Conservation (phyloP, 1,140 invertebrate species). For the Trachymyrmex septentrionalis region DNA sequence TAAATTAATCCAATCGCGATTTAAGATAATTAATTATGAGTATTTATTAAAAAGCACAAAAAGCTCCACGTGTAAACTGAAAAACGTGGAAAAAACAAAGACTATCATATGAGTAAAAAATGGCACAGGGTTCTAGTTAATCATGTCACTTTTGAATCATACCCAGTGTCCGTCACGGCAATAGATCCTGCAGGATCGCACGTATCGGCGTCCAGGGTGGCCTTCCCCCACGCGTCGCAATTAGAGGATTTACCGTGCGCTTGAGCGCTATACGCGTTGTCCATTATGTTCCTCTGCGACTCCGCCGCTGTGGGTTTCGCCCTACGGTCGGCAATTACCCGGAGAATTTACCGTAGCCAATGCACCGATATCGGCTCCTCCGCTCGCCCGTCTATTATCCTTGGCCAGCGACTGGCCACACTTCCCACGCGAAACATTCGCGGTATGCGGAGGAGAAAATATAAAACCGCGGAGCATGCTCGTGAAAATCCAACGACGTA, state of each 20-base stretch:
- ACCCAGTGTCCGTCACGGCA: neutral
- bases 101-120: too few species aligned
- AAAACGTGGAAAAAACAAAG: too few species aligned
- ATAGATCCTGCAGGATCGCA: neutral
- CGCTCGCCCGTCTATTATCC: constrained; percentile 68
- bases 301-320: constrained; percentile 43
- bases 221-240: constrained; percentile 20
- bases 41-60: too few species aligned
- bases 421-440: constrained; percentile 43
- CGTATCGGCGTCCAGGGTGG: constrained; percentile 7
- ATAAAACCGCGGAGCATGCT: constrained; percentile 30
- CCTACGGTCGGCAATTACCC: constrained; percentile 69
- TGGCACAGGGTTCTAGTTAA: neutral
- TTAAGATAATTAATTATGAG: too few species aligned
- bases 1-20: too few species aligned
- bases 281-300: constrained; percentile 41
- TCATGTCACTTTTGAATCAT: neutral
- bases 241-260: constrained; percentile 27
- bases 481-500: constrained; percentile 45
- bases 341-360: constrained; percentile 74
- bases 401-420: constrained; percentile 64
- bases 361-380: constrained; percentile 70
- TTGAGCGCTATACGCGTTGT: constrained; percentile 16
- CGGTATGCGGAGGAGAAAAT: constrained; percentile 55
- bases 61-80: too few species aligned